Evolutionary conservation across 2,113 vertebrate genomes (phyloP).

Genomic region (Mormyrus iriodes): DNA sequence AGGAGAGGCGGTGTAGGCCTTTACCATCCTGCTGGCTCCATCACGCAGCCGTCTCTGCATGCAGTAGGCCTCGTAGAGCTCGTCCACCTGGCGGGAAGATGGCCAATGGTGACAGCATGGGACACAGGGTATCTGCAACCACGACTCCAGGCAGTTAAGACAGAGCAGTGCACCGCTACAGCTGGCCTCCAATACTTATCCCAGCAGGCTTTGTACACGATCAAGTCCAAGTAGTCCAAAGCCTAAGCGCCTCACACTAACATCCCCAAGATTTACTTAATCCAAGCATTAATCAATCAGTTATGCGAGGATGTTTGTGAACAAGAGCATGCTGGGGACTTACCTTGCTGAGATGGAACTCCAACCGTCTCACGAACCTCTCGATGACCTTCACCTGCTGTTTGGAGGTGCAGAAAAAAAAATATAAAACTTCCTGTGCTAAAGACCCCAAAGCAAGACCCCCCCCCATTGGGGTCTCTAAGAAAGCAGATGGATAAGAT

Average conservation of each 20-base stretch:
- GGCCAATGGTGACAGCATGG: neutral
- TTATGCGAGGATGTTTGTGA: neutral
- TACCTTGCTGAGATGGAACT: slow-evolving; percentile 97
- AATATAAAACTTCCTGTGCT: neutral
- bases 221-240: neutral
- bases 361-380: slow-evolving; percentile 81
- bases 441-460: neutral
- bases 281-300: neutral
- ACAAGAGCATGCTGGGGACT: neutral
- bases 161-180: neutral
- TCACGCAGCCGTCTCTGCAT: slow-evolving; percentile 85
- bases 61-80: slow-evolving; percentile 90
- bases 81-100: slow-evolving; percentile 71
- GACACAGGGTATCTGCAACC: no score
- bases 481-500: neutral
- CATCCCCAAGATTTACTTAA: neutral
- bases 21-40: slow-evolving; percentile 92
- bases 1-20: slow-evolving; percentile 75
- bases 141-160: neutral
- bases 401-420: slow-evolving; percentile 17
- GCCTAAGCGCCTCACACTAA: neutral
- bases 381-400: slow-evolving; percentile 96
- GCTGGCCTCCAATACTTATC: neutral
- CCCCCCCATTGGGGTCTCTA: neutral
- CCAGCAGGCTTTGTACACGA: neutral